These are phyloP conservation scores for Linepithema humile DNA, from an alignment of 1,140 invertebrate genomes.

Conservation along the genomic window DNA sequence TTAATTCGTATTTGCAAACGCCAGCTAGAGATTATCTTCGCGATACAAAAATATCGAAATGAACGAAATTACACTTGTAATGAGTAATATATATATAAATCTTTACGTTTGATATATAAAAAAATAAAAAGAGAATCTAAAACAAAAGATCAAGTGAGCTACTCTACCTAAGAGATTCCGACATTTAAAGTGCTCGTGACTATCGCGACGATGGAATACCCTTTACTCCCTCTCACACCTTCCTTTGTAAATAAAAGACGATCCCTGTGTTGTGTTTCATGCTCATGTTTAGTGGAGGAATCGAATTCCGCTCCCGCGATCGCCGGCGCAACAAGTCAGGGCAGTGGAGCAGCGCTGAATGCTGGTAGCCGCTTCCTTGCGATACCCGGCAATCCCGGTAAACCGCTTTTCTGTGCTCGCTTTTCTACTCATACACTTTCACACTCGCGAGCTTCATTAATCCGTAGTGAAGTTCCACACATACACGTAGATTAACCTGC, in stretches of 20 bases:
- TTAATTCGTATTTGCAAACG: not conserved
- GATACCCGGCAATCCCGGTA: conserved; percentile 86
- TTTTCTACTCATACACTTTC: conserved; percentile 37
- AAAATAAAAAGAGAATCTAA: too few relatives aligned
- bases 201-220: not conserved
- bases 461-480: conserved; percentile 20
- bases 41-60: not conserved
- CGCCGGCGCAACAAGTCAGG: conserved; percentile 78
- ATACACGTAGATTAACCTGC: conserved; percentile 20
- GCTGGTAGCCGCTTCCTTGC: conserved; percentile 89
- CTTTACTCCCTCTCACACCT: not conserved
- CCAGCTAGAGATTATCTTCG: not conserved
- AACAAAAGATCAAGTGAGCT: too few relatives aligned
- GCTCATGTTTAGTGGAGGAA: conserved; percentile 85
- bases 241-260: conserved; percentile 70
- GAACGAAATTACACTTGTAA: too few relatives aligned
- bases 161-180: not conserved
- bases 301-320: conserved; percentile 83
- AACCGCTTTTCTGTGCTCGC: conserved; percentile 74
- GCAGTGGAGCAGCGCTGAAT: conserved; percentile 81
- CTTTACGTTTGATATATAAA: not conserved
- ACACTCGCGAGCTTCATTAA: conserved; percentile 28
- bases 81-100: not conserved
- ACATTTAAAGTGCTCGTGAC: not conserved
- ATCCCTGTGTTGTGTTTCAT: conserved; percentile 77